These are phyloP conservation scores for Leucozona laternaria DNA, from an alignment of 2,888 invertebrate species.

Conservation along the genomic window DNA sequence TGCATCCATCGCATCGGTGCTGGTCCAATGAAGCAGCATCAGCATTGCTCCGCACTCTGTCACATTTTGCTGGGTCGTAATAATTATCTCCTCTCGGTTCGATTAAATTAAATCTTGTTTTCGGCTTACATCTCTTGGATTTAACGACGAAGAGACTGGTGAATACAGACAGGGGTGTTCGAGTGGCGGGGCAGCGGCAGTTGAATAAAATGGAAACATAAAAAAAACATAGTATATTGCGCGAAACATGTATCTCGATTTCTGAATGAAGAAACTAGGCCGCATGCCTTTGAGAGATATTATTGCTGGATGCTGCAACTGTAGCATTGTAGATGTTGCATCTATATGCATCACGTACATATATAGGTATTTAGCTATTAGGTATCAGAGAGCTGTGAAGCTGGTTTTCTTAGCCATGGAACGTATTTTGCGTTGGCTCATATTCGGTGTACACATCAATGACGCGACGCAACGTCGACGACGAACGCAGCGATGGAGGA, in stretches of 20 bases:
- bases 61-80: conserved; percentile 63
- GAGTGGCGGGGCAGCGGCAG: not conserved
- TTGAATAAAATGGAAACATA: conserved; percentile 57
- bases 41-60: conserved; percentile 39
- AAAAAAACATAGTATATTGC: conserved; percentile 44
- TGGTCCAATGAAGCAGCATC: conserved; percentile 18
- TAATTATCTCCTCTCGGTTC: conserved; percentile 71
- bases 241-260: conserved; percentile 69
- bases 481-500: not conserved
- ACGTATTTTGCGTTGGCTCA: conserved; percentile 59
- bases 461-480: not conserved
- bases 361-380: conserved; percentile 18
- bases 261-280: conserved; percentile 75
- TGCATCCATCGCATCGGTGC: conserved; percentile 9
- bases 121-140: conserved; percentile 48
- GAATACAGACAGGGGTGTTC: not conserved
- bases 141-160: conserved; percentile 54
- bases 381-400: conserved; percentile 46
- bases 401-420: conserved; percentile 56
- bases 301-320: conserved; percentile 46
- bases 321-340: conserved; percentile 35
- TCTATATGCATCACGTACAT: not conserved
- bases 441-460: conserved; percentile 37
- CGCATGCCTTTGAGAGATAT: conserved; percentile 71
- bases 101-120: conserved; percentile 73